A percentile compares a stretch with the other conserved stretches of the same genome.
Conservation (phyloP, 2,888 invertebrate genomes). For the Tetranychus piercei region DNA sequence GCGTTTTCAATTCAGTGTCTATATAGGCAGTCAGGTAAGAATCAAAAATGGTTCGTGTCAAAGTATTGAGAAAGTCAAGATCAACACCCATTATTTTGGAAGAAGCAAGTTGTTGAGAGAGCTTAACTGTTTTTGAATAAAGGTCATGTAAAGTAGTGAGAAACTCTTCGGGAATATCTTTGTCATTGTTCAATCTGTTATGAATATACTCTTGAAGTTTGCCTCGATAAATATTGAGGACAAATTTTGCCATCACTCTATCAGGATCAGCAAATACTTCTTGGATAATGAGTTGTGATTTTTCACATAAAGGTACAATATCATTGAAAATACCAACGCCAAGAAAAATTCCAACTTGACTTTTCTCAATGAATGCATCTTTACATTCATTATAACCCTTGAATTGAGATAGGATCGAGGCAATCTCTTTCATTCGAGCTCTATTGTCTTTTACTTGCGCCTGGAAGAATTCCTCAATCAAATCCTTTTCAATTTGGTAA, state of each 20-base stretch:
- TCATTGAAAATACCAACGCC: slow-evolving; percentile 77
- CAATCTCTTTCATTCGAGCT: slow-evolving; percentile 76
- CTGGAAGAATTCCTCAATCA: slow-evolving; percentile 83
- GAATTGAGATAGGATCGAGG: slow-evolving; percentile 76
- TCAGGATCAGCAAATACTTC: slow-evolving; percentile 86
- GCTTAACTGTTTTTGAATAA: slow-evolving; percentile 60
- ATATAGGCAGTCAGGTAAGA: slow-evolving; percentile 52
- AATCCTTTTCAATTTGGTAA: slow-evolving; percentile 63
- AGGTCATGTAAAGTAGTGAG: slow-evolving; percentile 68
- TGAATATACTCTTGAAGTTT: slow-evolving; percentile 61
- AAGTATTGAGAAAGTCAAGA: slow-evolving; percentile 52
- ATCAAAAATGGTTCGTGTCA: slow-evolving; percentile 60
- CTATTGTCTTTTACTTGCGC: slow-evolving; percentile 70
- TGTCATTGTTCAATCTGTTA: slow-evolving; percentile 57
- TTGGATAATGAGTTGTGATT: slow-evolving; percentile 48
- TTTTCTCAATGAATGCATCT: slow-evolving; percentile 87
- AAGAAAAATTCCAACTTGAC: slow-evolving; percentile 69
- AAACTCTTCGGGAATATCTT: slow-evolving; percentile 67
- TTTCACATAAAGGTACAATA: slow-evolving; percentile 68
- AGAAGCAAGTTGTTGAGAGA: slow-evolving; percentile 50
- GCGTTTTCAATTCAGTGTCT: slow-evolving; percentile 51
- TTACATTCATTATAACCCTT: slow-evolving; percentile 90
- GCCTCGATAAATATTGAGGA: slow-evolving; percentile 79
- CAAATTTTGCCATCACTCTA: slow-evolving; percentile 93
- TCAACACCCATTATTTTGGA: slow-evolving; percentile 57